Conservation (phyloP, 2,888 invertebrate species). For the Amphipyra tragopoginis region DNA sequence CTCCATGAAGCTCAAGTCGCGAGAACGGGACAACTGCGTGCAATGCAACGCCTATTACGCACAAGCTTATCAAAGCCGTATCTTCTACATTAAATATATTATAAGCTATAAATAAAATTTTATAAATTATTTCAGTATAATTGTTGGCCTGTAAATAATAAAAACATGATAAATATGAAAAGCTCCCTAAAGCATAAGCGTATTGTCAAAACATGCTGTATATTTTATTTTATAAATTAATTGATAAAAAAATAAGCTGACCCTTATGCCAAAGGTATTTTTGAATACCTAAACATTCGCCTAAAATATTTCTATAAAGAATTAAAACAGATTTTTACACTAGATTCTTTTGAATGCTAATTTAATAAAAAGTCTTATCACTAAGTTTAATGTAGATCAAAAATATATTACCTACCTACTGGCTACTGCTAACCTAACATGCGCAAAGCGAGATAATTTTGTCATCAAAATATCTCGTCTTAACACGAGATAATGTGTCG, state of each 20-base stretch:
- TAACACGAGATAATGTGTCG: no score
- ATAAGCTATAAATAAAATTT: constrained; percentile 47
- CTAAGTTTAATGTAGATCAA: no score
- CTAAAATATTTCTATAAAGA: no score
- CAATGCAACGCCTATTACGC: constrained; percentile 79
- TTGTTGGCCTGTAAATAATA: constrained; percentile 34
- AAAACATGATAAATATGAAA: constrained; percentile 38
- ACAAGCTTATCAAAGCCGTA: constrained; percentile 61
- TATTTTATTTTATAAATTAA: not conserved
- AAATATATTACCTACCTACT: no score
- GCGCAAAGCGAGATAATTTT: no score
- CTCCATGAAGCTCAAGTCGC: constrained; percentile 87
- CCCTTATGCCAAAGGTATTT: not conserved
- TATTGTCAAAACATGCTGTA: constrained; percentile 43
- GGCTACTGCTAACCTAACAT: no score
- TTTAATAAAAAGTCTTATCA: no score
- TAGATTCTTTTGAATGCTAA: no score
- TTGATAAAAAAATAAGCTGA: not conserved
- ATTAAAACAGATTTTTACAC: no score
- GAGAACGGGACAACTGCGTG: constrained; percentile 87
- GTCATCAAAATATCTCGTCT: no score
- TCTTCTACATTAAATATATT: constrained; percentile 47
- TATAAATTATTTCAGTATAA: constrained; percentile 30
- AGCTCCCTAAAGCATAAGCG: constrained; percentile 55
- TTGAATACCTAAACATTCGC: not conserved